These are phyloP conservation scores for Oophaga sylvatica DNA, from an alignment of 2,797 vertebrate species.

Conservation along the genomic window DNA sequence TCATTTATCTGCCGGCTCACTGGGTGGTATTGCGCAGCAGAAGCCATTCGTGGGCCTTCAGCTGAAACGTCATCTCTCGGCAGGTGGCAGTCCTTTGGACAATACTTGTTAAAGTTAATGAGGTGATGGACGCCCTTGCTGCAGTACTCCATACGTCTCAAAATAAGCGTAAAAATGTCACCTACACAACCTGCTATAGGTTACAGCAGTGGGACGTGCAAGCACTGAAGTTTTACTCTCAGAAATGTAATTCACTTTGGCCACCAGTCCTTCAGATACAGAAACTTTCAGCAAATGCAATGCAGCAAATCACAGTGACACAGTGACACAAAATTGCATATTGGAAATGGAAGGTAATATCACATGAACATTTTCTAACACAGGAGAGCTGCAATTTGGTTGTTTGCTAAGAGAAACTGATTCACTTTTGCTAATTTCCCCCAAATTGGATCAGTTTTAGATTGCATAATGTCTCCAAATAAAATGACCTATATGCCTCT, in stretches of 20 bases:
- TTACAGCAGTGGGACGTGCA: background rate
- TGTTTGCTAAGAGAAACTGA: background rate
- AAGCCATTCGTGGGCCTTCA: conserved; percentile 21
- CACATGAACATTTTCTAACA: background rate
- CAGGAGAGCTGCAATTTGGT: background rate
- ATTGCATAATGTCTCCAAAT: no score
- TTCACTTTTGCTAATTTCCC: no score
- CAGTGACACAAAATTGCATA: background rate
- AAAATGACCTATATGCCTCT: no score
- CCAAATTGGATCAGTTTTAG: no score
- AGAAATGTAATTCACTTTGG: background rate
- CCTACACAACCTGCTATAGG: background rate
- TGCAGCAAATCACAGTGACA: background rate
- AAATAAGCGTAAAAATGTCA: background rate
- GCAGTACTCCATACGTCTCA: background rate
- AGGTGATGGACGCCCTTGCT: conserved; percentile 6
- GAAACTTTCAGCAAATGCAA: background rate
- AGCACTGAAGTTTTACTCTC: no score
- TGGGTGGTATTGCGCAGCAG: conserved; percentile 12
- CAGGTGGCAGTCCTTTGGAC: conserved; percentile 33
- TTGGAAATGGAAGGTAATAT: background rate
- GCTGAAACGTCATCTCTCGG: conserved; percentile 27
- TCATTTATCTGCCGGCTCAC: conserved; percentile 48
- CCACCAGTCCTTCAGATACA: background rate
- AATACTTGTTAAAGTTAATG: conserved; percentile 3